Conservation (phyloP, 2,888 invertebrate species). For the Drosophila kokeensis region DNA sequence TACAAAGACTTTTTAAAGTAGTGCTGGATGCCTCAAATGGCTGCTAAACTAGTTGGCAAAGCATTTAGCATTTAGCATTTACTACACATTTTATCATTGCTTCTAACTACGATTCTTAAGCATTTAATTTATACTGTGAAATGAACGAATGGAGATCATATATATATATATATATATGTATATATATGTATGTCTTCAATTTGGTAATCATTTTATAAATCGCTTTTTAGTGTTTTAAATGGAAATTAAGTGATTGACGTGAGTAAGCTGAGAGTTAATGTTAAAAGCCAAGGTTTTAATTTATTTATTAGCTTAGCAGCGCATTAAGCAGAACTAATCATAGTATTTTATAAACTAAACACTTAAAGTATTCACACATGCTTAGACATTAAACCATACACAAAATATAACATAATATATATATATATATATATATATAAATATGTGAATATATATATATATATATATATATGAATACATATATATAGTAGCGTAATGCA, state of each 20-base stretch:
- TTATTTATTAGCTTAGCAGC: slow-evolving; percentile 68
- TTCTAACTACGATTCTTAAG: slow-evolving; percentile 45
- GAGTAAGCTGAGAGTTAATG: slow-evolving; percentile 40
- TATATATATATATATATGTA: slow-evolving; percentile 10
- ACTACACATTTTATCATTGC: slow-evolving; percentile 57
- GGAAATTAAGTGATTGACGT: slow-evolving; percentile 44
- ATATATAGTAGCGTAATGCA: slow-evolving; percentile 41
- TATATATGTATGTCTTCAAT: slow-evolving; percentile 27
- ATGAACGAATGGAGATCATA: background rate
- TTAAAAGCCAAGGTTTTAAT: slow-evolving; percentile 70
- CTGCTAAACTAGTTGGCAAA: slow-evolving; percentile 41
- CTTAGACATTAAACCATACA: slow-evolving; percentile 60
- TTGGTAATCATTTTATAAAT: slow-evolving; percentile 42
- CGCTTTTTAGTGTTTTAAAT: slow-evolving; percentile 69
- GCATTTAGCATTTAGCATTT: slow-evolving; percentile 69
- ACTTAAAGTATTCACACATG: slow-evolving; percentile 68
- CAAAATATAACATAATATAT: slow-evolving; percentile 48
- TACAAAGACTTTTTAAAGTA: slow-evolving; percentile 58
- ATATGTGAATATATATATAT: slow-evolving; percentile 1
- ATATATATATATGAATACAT: background rate
- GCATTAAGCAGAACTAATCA: slow-evolving; percentile 60
- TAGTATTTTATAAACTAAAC: slow-evolving; percentile 55
- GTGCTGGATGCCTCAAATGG: slow-evolving; percentile 31
- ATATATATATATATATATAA: slow-evolving; percentile 15
- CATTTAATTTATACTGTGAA: slow-evolving; percentile 20